Evolutionary conservation across 2,888 invertebrate genomes (phyloP).

Genomic region (Belgica antarctica): DNA sequence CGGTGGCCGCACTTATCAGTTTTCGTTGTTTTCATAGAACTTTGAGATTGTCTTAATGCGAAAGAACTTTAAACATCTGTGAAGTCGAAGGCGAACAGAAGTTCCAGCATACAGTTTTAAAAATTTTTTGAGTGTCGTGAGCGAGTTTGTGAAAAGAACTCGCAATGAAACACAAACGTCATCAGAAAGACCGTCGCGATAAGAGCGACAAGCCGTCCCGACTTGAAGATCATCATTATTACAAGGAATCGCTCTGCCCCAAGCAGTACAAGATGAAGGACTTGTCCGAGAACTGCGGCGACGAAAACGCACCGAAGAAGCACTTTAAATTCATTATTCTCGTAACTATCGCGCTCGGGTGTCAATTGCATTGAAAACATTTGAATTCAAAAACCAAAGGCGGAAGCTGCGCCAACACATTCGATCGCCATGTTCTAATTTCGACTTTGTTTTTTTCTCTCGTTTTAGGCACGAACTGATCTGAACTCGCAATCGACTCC

Average conservation of each 20-base stretch:
- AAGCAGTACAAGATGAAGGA: slow-evolving; percentile 50
- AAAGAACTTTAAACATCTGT: slow-evolving; percentile 35
- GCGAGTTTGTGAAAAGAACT: not conserved
- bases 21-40: slow-evolving; percentile 31
- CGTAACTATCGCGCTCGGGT: too few species aligned
- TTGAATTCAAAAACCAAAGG: too few species aligned
- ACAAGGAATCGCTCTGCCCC: not conserved
- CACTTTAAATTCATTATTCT: too few species aligned
- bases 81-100: slow-evolving; percentile 13
- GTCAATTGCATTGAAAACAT: slow-evolving; percentile 45
- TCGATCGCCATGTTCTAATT: too few species aligned
- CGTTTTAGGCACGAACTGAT: slow-evolving; percentile 46
- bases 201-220: slow-evolving; percentile 28
- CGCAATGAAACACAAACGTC: slow-evolving; percentile 42
- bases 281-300: slow-evolving; percentile 48
- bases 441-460: slow-evolving; percentile 44
- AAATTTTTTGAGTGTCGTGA: not conserved
- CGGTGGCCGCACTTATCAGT: slow-evolving; percentile 39
- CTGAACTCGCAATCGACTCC: slow-evolving; percentile 39
- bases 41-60: not conserved
- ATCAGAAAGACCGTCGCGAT: slow-evolving; percentile 41
- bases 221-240: slow-evolving; percentile 34
- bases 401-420: too few species aligned
- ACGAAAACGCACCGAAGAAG: slow-evolving; percentile 33
- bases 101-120: too few species aligned